Conservation (phyloP, 2,113 vertebrate genomes). For the Sapayoa aenigma region DNA sequence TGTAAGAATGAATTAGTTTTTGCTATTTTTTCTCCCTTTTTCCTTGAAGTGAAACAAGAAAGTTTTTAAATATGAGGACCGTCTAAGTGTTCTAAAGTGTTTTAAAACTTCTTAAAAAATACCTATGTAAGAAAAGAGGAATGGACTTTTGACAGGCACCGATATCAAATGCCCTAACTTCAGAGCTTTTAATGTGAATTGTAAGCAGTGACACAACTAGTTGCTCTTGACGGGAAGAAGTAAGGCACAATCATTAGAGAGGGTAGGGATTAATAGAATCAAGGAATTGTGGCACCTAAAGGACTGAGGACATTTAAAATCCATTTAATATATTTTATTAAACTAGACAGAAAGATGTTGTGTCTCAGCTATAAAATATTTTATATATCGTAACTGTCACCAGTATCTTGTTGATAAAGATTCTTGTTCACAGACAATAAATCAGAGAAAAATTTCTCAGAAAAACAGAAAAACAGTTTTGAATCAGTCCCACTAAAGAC, state of each 20-base stretch:
- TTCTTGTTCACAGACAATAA: not conserved
- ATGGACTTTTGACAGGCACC: not conserved
- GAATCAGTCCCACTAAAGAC: not conserved
- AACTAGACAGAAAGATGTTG: not conserved
- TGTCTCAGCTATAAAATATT: not conserved
- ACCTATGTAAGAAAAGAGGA: not conserved
- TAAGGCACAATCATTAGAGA: not conserved
- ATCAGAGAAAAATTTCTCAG: not conserved
- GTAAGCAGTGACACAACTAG: not conserved
- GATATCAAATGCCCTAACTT: not conserved
- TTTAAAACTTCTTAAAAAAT: not conserved
- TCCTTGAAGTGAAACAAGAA: not conserved
- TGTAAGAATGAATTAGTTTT: not conserved
- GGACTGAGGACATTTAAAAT: not conserved
- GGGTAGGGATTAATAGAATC: not conserved
- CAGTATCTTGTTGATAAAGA: not conserved
- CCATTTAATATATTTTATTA: not conserved
- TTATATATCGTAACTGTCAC: not conserved
- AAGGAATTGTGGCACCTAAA: not conserved
- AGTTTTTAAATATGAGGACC: not conserved
- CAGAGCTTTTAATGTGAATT: not conserved
- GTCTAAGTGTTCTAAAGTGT: not conserved
- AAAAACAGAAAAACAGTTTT: not conserved
- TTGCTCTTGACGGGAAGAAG: not conserved
- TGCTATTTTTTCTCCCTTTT: fast-evolving